phyloP scores from a whole-genome alignment of 2,888 invertebrate species.

The Parnassius glacialis region DNA sequence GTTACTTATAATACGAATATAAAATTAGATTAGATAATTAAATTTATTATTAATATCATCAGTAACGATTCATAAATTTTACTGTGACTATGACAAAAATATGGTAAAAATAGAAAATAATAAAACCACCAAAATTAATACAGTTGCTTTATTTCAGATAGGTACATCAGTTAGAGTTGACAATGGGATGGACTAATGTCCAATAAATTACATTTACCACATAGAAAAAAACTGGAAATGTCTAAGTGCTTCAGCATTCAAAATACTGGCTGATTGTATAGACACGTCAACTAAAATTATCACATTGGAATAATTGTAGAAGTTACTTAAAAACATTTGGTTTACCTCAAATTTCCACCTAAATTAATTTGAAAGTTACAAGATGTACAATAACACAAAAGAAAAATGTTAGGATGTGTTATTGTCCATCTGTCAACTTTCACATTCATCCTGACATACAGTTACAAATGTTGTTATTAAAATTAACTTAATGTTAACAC shows the following conservation, averaged over 20 bases:
- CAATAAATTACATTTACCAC: constrained; percentile 65
- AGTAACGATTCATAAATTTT: too few relatives aligned
- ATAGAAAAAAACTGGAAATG: constrained; percentile 53
- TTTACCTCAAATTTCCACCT: constrained; percentile 58
- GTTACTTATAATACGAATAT: too few relatives aligned
- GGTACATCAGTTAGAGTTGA: constrained; percentile 59
- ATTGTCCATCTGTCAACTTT: constrained; percentile 52
- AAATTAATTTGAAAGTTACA: constrained; percentile 33
- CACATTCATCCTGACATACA: constrained; percentile 46
- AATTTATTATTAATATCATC: too few relatives aligned
- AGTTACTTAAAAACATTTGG: constrained; percentile 69
- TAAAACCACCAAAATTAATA: constrained; percentile 47
- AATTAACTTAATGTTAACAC: constrained; percentile 73
- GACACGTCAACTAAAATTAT: constrained; percentile 68
- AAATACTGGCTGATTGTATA: constrained; percentile 57
- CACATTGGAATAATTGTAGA: constrained; percentile 72
- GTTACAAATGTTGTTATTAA: constrained; percentile 61
- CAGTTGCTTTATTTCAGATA: constrained; percentile 67
- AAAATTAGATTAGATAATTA: too few relatives aligned
- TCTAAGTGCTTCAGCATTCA: constrained; percentile 51
- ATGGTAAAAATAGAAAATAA: constrained; percentile 26
- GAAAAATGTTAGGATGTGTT: constrained; percentile 33
- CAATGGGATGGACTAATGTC: constrained; percentile 53
- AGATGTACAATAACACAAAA: constrained; percentile 30
- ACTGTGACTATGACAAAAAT: too few relatives aligned